Evolutionary conservation across 2,113 vertebrate species (phyloP).

Genomic region (Protobothrops mucrosquamatus): DNA sequence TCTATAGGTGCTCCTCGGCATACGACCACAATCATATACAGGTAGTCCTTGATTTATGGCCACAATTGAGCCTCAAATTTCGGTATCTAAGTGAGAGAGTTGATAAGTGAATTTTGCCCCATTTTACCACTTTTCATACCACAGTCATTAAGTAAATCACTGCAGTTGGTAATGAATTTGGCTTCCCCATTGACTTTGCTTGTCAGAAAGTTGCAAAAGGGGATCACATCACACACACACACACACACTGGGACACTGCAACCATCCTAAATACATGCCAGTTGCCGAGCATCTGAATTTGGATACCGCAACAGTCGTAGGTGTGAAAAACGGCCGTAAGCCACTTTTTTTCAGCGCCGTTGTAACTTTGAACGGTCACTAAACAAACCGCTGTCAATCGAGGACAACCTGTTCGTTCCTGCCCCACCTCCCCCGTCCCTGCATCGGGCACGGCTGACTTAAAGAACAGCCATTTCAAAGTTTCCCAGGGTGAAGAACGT

Average conservation of each 20-base stretch:
- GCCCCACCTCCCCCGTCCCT: background rate
- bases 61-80: background rate
- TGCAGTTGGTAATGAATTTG: background rate
- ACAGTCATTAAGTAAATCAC: background rate
- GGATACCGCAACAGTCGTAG: background rate
- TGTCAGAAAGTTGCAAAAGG: background rate
- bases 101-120: background rate
- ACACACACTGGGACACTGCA: too few relatives aligned
- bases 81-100: background rate
- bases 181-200: background rate
- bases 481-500: background rate
- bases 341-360: background rate
- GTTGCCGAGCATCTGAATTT: background rate
- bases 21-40: background rate
- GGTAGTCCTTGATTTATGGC: background rate
- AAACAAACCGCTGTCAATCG: background rate
- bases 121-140: background rate
- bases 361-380: background rate
- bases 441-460: background rate
- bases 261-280: background rate
- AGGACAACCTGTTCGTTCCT: background rate
- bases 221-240: background rate
- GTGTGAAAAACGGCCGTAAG: background rate
- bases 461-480: background rate
- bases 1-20: background rate